Evolutionary conservation across 2,113 vertebrate genomes (phyloP), one percentile per base, ranked within the genome.

Genomic region (Corythornis vintsioides): DNA sequence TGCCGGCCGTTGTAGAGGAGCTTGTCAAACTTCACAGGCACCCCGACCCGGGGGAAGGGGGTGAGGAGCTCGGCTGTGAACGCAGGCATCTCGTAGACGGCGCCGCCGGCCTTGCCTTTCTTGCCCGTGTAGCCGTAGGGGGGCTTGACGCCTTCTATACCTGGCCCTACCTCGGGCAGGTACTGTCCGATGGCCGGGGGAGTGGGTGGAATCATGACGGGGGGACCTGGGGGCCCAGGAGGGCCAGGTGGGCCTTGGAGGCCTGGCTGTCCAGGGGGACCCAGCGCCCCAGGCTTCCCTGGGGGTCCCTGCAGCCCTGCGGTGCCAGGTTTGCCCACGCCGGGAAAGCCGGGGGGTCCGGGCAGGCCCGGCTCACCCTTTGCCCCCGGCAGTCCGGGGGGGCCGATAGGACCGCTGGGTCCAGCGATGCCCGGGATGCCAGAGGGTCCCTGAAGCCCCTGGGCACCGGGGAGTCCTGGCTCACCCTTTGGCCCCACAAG

Each of bases 1-100:
- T 99, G 99, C 65, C 99, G 98, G 75, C 98, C 98, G 0, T 99
- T 99, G 95, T 99, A 98, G 53, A 99, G 97, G 60, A 99, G 97
- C 96, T 99, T 99, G 97, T 99, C 99, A 13, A 99, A 99, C 94
- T 99, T 97, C 25, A 99, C 97, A 0, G 99, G 99, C 21, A 98
- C 98, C 40, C 99, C 98, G 3, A 99, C 98, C 0, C 97, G 98
- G 50, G 99, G 99, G 86, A 99, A 99, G 2, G 99, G 99, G 6
- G 98, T 98, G 4, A 98, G 99, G 59, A 99, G 98, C 97, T 99
- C 98, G 0, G 99, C 99, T 0, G 99, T 99, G 92, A 99, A 99
- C 0, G 99, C 98, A 0, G 99, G 98, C 98, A 99, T 99, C 95
- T 99, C 98, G 4, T 97, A 96, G 59, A 94, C 85, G 0, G 53